A percentile compares a stretch with the other conserved stretches of the same genome.
Conservation (phyloP, 2,888 invertebrate genomes). For the Lypha dubia region DNA sequence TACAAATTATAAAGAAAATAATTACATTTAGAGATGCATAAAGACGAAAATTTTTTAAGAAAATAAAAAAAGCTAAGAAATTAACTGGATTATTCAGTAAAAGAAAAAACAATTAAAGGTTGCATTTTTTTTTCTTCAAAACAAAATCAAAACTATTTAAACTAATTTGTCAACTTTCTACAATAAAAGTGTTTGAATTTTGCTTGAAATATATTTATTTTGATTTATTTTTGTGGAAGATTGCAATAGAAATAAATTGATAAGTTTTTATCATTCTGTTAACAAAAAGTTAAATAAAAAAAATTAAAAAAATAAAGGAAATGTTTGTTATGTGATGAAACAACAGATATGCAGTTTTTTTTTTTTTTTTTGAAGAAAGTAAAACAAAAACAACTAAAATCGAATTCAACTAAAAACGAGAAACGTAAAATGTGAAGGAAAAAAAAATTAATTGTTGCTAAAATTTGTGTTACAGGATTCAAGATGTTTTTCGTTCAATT, state of each 20-base stretch:
- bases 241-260: slow-evolving; percentile 45
- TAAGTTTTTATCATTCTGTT: slow-evolving; percentile 34
- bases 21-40: slow-evolving; percentile 1
- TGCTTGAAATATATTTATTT: slow-evolving; percentile 39
- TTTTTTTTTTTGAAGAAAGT: slow-evolving; percentile 12
- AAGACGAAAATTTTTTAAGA: neutral
- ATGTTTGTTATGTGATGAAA: slow-evolving; percentile 43
- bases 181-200: slow-evolving; percentile 57
- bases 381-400: slow-evolving; percentile 1
- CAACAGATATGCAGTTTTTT: slow-evolving; percentile 55
- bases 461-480: slow-evolving; percentile 58
- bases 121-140: slow-evolving; percentile 35
- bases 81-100: neutral
- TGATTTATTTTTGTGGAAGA: slow-evolving; percentile 20
- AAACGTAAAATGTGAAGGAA: neutral
- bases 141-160: slow-evolving; percentile 70
- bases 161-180: slow-evolving; percentile 69
- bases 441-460: slow-evolving; percentile 34
- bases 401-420: slow-evolving; percentile 4
- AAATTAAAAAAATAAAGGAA: neutral
- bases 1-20: slow-evolving; percentile 40
- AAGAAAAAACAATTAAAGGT: slow-evolving; percentile 27
- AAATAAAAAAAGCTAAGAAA: slow-evolving; percentile 13
- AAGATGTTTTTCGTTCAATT: slow-evolving; percentile 50
- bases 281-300: slow-evolving; percentile 21